Conservation (phyloP, 2,888 invertebrate species). For the Troglohyphantes excavatus region DNA sequence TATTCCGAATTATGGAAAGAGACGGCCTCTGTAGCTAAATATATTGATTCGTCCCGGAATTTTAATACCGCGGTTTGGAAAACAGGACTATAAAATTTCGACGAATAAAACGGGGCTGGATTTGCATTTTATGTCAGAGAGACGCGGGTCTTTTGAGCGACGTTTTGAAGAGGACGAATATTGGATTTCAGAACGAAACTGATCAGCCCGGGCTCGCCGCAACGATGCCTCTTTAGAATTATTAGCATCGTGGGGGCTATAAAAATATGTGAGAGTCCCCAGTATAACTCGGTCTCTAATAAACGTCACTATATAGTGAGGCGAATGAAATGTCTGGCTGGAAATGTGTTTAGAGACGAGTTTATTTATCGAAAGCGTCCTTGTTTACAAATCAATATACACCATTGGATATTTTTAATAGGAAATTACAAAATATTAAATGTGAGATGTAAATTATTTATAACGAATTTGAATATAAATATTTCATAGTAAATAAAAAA, state of each 20-base stretch:
- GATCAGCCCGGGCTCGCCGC: too few species aligned
- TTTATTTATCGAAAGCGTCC: too few species aligned
- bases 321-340: too few species aligned
- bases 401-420: too few species aligned
- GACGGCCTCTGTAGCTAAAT: constrained; percentile 33
- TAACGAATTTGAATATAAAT: too few species aligned
- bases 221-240: background rate
- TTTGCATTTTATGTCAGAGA: constrained; percentile 69
- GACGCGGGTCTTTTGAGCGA: constrained; percentile 28
- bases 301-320: background rate
- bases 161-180: constrained; percentile 49
- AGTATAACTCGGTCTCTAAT: background rate
- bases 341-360: too few species aligned
- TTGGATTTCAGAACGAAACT: constrained; percentile 50
- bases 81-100: constrained; percentile 60
- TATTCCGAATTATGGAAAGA: constrained; percentile 48
- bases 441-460: too few species aligned
- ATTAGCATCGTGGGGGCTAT: background rate
- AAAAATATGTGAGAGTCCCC: background rate
- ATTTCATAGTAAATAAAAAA: too few species aligned
- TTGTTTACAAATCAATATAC: too few species aligned
- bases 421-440: too few species aligned
- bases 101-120: constrained; percentile 49
- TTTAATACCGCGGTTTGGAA: constrained; percentile 38
- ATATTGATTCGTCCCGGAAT: constrained; percentile 58